Base-by-base conservation (phyloP, 2,797 vertebrate species). In the Sparidentex hasta region DNA sequence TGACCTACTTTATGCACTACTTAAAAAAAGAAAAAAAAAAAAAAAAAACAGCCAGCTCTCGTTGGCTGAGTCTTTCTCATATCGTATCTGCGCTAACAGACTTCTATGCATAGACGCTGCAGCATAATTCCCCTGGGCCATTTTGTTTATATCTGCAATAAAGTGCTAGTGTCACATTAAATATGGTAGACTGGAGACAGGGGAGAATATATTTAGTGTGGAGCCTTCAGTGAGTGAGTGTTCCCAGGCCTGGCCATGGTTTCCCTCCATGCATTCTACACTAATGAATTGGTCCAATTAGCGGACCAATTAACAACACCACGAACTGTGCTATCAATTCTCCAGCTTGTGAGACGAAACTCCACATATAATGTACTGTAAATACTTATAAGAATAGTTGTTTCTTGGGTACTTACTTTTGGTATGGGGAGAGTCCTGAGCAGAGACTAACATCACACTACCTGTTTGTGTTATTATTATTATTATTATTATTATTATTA, bases 1-100 rank as follows among this genome's bases (percentile, higher is more conserved):
- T 94, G 94, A 92, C 93, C 95, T 93, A 95, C 88, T 95, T 95
- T 92, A 86, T 93, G 90, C 79, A 92, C 92, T 90, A 92, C 87
- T 94, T 94, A 78, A 76, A 86, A 80, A 85, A 80, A 72, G 50
- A 52, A 46, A 76, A 76, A 85, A 80, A 82, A 78, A n/a, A n/a
- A n/a, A 72, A 55, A 50, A 41, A 56, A 23, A 2, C 21, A 51
- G 17, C 16, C 54, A 64, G 73, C 70, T 88, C 81, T 80, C 71
- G 77, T 65, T 80, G 66, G 78, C 82, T 65, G 63, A 68, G 51
- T 61, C 71, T 71, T 76, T 63, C 69, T 87, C 74, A 27, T 85
- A 86, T 90, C 79, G 83, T 87, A 88, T 82, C 80, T 74, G 41
- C n/a, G 51, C 71, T 85, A 89, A 86, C 78, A 87, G 76, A 90